Percentiles rank a stretch among this genome's conserved stretches.
These are phyloP conservation scores for Pelobates fuscus DNA, from an alignment of 2,113 vertebrate genomes.

Conservation along the genomic window DNA sequence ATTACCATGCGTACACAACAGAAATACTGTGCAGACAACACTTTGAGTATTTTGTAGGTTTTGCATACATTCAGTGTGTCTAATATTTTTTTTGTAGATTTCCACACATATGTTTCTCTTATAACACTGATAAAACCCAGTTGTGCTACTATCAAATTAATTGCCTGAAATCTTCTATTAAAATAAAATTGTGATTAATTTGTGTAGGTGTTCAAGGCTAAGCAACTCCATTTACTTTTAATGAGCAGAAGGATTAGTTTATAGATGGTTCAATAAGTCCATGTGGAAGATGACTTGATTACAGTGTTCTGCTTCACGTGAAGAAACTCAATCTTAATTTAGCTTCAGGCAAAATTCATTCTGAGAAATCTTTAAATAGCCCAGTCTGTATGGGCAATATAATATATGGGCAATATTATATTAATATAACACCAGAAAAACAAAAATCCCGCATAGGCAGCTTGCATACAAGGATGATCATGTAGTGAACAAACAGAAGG, in stretches of 20 bases:
- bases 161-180: not conserved
- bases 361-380: too few species aligned
- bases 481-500: too few species aligned
- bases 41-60: too few species aligned
- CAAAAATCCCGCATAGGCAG: too few species aligned
- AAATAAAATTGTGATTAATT: not conserved
- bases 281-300: not conserved
- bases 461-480: too few species aligned
- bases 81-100: not conserved
- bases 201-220: not conserved
- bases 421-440: too few species aligned
- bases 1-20: not conserved
- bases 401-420: too few species aligned
- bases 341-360: not conserved
- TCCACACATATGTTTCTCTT: not conserved
- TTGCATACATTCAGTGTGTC: not conserved
- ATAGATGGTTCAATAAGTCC: not conserved
- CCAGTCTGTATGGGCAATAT: too few species aligned
- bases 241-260: not conserved
- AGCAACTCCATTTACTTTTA: not conserved
- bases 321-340: not conserved
- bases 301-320: not conserved
- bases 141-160: not conserved
- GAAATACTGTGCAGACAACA: too few species aligned
- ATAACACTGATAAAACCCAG: not conserved